Evolutionary conservation across 2,888 invertebrate genomes (phyloP).

Genomic region (Biston betularia): DNA sequence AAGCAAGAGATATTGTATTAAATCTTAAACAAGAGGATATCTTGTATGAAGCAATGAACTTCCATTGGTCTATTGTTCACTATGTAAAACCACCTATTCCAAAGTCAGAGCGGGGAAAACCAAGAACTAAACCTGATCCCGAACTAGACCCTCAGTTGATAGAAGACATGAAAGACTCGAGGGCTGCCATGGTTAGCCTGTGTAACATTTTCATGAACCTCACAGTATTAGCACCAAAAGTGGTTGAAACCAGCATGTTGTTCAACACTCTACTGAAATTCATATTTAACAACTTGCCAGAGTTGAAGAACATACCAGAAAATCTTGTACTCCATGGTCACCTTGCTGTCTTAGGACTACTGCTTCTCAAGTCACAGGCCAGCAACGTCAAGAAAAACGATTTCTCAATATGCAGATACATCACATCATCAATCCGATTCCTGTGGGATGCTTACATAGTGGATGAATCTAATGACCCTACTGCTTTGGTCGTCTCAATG

Average conservation of each 20-base stretch:
- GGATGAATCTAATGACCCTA: constrained; percentile 94
- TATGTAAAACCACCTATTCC: constrained; percentile 94
- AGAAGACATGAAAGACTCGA: constrained; percentile 94
- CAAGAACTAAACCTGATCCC: constrained; percentile 91
- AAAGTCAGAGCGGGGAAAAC: constrained; percentile 91
- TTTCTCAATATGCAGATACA: constrained; percentile 95
- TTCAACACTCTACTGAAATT: constrained; percentile 94
- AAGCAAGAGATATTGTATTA: constrained; percentile 92
- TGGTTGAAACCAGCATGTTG: constrained; percentile 91
- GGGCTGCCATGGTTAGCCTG: constrained; percentile 94
- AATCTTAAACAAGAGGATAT: constrained; percentile 93
- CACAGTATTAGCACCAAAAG: constrained; percentile 94
- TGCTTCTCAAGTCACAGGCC: constrained; percentile 93
- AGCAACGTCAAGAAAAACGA: constrained; percentile 94
- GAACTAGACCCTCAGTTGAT: constrained; percentile 90
- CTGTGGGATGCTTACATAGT: constrained; percentile 97
- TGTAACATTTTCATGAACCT: constrained; percentile 97
- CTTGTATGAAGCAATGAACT: constrained; percentile 91
- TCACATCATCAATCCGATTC: constrained; percentile 95
- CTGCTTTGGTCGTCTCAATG: constrained; percentile 93
- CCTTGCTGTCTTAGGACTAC: constrained; percentile 92
- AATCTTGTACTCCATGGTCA: constrained; percentile 95
- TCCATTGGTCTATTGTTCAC: constrained; percentile 95
- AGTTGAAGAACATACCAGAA: constrained; percentile 93
- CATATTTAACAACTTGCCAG: constrained; percentile 93